phyloP scores from a whole-genome alignment of 2,797 vertebrate species.

The Sebastes matsubarae region DNA sequence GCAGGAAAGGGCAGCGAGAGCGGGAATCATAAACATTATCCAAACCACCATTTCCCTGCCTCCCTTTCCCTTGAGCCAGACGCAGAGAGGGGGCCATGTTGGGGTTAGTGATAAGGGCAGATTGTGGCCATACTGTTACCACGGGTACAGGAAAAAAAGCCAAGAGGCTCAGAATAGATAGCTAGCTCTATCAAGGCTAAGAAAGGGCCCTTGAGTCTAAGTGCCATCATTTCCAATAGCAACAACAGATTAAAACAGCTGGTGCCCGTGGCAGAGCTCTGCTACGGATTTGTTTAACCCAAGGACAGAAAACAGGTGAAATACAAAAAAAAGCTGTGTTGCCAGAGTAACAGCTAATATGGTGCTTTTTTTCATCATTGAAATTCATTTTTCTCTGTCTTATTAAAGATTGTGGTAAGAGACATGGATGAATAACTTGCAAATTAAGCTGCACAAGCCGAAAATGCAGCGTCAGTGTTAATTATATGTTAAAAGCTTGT shows the following conservation, averaged over 20 bases:
- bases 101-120: conserved; percentile 64
- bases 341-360: conserved; percentile 35
- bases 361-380: conserved; percentile 3
- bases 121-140: conserved; percentile 60
- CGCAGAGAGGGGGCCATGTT: conserved; percentile 37
- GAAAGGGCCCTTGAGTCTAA: conserved; percentile 66
- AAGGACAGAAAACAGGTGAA: conserved; percentile 58
- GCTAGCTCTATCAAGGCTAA: conserved; percentile 64
- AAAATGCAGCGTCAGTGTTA: not conserved
- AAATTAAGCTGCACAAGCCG: not conserved
- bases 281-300: conserved; percentile 66
- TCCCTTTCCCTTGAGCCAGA: conserved; percentile 51
- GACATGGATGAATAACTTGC: not conserved
- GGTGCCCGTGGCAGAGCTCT: conserved; percentile 57
- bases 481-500: not conserved
- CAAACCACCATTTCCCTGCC: conserved; percentile 33
- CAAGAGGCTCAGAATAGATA: conserved; percentile 66
- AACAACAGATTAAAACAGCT: conserved; percentile 69
- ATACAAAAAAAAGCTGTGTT: conserved; percentile 36
- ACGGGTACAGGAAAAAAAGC: conserved; percentile 57
- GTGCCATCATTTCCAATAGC: conserved; percentile 69
- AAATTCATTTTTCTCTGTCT: not conserved
- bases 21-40: conserved; percentile 62
- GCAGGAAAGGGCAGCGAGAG: conserved; percentile 38
- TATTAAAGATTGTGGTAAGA: not conserved